A percentile compares a stretch with the other conserved stretches of the same genome.
Conservation (phyloP, 2,113 vertebrate genomes). For the Prolemur simus region DNA sequence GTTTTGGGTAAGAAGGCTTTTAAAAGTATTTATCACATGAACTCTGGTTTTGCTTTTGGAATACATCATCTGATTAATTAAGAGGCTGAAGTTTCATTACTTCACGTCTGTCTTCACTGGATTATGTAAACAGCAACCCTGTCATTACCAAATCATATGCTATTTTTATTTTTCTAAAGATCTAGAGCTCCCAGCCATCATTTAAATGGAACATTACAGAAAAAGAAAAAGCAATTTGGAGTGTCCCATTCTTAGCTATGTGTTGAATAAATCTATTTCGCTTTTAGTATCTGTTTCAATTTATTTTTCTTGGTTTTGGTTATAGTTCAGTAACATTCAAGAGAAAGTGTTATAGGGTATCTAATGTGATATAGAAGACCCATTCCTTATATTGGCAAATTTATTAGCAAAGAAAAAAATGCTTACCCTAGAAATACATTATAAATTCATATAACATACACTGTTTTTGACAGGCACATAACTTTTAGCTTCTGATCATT, state of each 20-base stretch:
- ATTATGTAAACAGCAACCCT: conserved; percentile 52
- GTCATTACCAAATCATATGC: conserved; percentile 57
- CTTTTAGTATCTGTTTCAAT: conserved; percentile 42
- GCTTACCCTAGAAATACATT: conserved; percentile 11
- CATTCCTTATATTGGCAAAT: background rate
- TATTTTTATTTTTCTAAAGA: conserved; percentile 67
- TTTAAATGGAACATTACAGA: conserved; percentile 48
- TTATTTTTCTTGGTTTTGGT: conserved; percentile 45
- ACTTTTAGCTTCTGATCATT: conserved; percentile 54
- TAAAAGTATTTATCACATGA: conserved; percentile 42
- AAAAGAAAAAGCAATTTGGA: conserved; percentile 43
- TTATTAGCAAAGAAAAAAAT: conserved; percentile 39
- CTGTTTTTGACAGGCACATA: conserved; percentile 28
- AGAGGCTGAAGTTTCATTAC: conserved; percentile 26
- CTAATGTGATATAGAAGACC: conserved; percentile 6
- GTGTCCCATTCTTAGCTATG: conserved; percentile 3
- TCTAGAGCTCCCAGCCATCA: conserved; percentile 29
- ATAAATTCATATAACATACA: conserved; percentile 44
- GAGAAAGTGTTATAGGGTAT: background rate
- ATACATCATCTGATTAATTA: conserved; percentile 61
- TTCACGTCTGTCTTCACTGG: conserved; percentile 41
- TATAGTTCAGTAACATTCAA: conserved; percentile 52
- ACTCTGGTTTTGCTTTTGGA: conserved; percentile 57
- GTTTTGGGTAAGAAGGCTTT: conserved; percentile 24
- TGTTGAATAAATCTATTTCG: conserved; percentile 9